Conservation (phyloP, 2,888 invertebrate species). For the Caenorhabditis auriculariae region DNA sequence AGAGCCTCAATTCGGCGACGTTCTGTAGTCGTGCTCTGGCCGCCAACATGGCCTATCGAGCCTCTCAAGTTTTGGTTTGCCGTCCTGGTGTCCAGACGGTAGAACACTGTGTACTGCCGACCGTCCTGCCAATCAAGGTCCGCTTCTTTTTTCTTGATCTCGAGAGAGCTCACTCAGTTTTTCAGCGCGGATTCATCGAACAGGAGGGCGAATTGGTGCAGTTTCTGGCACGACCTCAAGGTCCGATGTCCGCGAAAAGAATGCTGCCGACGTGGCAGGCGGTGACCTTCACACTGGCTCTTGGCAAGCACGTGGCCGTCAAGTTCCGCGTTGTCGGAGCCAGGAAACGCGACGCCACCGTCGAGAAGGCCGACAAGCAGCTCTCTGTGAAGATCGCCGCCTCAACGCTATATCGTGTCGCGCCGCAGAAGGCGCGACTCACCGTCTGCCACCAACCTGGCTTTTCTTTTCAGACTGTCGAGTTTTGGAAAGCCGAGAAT, state of each 20-base stretch:
- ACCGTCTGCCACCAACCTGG: neutral
- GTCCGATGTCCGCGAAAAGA: slow-evolving; percentile 7
- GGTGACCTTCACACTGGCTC: slow-evolving; percentile 25
- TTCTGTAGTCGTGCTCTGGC: slow-evolving; percentile 22
- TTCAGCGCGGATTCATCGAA: slow-evolving; percentile 15
- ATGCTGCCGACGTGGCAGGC: slow-evolving; percentile 26
- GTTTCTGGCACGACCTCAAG: slow-evolving; percentile 14
- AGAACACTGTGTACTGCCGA: slow-evolving; percentile 13
- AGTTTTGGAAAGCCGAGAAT: slow-evolving; percentile 7
- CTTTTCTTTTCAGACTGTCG: slow-evolving; percentile 4
- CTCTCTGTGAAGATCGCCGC: slow-evolving; percentile 9
- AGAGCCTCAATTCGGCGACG: slow-evolving; percentile 16
- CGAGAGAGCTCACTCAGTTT: neutral
- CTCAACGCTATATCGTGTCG: slow-evolving; percentile 15
- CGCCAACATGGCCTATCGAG: slow-evolving; percentile 1
- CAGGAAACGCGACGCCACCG: slow-evolving; percentile 7
- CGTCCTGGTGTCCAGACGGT: slow-evolving; percentile 11
- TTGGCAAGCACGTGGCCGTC: slow-evolving; percentile 25
- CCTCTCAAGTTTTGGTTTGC: slow-evolving; percentile 12
- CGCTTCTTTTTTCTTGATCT: neutral
- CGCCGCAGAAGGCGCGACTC: slow-evolving; percentile 5
- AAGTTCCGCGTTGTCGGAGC: slow-evolving; percentile 20
- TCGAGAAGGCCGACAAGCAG: slow-evolving; percentile 10
- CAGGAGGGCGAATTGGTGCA: slow-evolving; percentile 11
- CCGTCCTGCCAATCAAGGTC: slow-evolving; percentile 7